Base-by-base conservation (phyloP, 1,140 invertebrate species). In the Heliconius hermathena region DNA sequence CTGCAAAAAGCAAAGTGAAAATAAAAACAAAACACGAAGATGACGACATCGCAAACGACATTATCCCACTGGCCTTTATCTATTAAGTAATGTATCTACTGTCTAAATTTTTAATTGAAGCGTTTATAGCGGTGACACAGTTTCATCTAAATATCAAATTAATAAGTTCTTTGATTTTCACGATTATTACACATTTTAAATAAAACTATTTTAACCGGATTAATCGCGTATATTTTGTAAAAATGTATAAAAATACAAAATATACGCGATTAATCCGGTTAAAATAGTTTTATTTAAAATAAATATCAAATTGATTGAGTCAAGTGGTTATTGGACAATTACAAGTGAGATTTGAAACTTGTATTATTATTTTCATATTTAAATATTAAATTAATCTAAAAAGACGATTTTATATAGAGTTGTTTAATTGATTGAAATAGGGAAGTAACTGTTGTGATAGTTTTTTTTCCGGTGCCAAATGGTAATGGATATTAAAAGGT, bases 11-110 rank as follows among this genome's bases (percentile, higher is more conserved):
- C 49, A 2, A 46, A 54, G 20, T 54, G 52, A 22, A 60, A 60
- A 22, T 26, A 60, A 26, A 60, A 46, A 60, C n/a, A 60, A 60
- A 60, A 22, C 20, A 22, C 11, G 26, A 29, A 16, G 13, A 66
- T 66, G 60, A 66, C 26, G 60, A 66, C 60, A 66, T 66, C 22
- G 4, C 85, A 86, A 88, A 84, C 89, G 88, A 80, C 81, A 75
- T 82, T 82, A 82, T 82, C 81, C 26, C 71, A 46, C 20, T 76
- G 76, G 70, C 76, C 79, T 78, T 76, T 76, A 82, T 75, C 46
- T 70, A 82, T 82, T 80, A 77, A 73, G 81, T 74, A 70, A 82
- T 22, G 26, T 66, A 5, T 66, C 73, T 72, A 73, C 41, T 77
- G 41, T 70, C 49, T n/a, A 77, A 78, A 74, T 77, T 79, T 82